Evolutionary conservation across 1,140 invertebrate species (phyloP).

Genomic region (Nylanderia fulva): DNA sequence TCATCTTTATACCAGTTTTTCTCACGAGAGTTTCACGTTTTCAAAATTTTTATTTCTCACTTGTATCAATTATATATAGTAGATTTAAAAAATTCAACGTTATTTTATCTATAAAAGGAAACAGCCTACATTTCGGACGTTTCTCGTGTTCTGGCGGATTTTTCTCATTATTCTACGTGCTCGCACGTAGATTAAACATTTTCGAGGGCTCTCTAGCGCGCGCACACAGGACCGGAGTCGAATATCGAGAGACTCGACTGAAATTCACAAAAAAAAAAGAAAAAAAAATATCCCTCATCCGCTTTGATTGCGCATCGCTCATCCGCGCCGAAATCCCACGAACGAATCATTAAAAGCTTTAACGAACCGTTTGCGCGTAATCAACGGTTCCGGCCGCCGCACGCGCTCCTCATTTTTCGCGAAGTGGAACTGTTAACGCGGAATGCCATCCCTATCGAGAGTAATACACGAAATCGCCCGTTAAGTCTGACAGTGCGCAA

Average conservation of each 20-base stretch:
- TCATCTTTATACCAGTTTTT: not conserved
- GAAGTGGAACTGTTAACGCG: not conserved
- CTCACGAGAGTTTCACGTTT: not conserved
- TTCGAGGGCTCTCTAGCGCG: not conserved
- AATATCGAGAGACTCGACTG: constrained; percentile 16
- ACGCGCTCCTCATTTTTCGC: constrained; percentile 42
- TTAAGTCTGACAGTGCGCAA: constrained; percentile 15
- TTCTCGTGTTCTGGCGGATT: not conserved
- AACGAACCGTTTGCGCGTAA: constrained; percentile 66
- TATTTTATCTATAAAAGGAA: not conserved
- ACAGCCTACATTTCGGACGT: not conserved
- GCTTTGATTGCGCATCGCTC: constrained; percentile 46
- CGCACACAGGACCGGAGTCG: not conserved
- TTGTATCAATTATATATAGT: not conserved
- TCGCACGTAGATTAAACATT: constrained; percentile 34
- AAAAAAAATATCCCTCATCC: not conserved
- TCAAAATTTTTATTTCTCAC: not conserved
- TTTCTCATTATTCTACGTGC: constrained; percentile 41
- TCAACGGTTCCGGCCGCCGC: constrained; percentile 45
- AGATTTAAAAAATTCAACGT: not conserved
- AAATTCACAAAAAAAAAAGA: not conserved
- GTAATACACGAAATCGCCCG: not conserved
- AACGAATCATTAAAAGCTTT: constrained; percentile 69
- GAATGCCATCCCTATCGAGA: not conserved
- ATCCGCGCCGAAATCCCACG: constrained; percentile 10